Base-by-base conservation (phyloP, 1,140 invertebrate species). In the Bursaphelenchus mucronatus region DNA sequence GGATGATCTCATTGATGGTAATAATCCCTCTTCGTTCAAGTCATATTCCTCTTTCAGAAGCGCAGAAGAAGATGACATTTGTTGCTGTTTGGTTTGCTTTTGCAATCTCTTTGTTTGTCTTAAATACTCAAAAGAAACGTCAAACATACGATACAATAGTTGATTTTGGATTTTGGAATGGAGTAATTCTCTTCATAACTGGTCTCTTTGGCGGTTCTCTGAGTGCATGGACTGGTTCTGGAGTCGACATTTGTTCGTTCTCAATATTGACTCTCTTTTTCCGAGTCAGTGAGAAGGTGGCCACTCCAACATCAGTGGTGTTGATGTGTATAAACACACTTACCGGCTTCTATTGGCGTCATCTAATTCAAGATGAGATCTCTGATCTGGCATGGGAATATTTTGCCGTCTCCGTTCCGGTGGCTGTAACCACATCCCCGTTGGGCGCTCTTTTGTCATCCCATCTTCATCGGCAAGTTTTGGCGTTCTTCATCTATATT, bases 61-160 rank as follows among this genome's bases (percentile, higher is more conserved):
- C 59, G n/a, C 53, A 71, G 55, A 74, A 74, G 72, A 74, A 77
- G 56, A 76, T 79, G 70, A 46, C 68, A 21, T 77, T 77, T 61
- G 75, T 77, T 21, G 61, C 66, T 11, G 71, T 76, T 41, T 77
- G 75, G 71, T 75, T 71, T 45, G 57, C 75, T 5, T 77, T 77
- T 63, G 76, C 75, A 7, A 65, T 76, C 43, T 73, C 70, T 9
- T 54, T 77, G 5, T 74, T 73, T 53, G 39, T 79, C 8, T 61
- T 77, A 13, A 77, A 79, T 50, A 53, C 30, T 9, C 57, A 76
- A 62, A 63, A 66, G 45, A 79, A 77, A 57, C 44, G 75, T 1
- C 56, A 45, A 21, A 76, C 74, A 19, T 74, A 64, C 61, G 21
- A 62, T 62, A 17, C 30, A 45, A 30, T 17, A 43, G 0, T 30